A percentile compares a stretch with the other conserved stretches of the same genome.
phyloP scores from a whole-genome alignment of 1,140 invertebrate species.

The Platorchestia sp. region DNA sequence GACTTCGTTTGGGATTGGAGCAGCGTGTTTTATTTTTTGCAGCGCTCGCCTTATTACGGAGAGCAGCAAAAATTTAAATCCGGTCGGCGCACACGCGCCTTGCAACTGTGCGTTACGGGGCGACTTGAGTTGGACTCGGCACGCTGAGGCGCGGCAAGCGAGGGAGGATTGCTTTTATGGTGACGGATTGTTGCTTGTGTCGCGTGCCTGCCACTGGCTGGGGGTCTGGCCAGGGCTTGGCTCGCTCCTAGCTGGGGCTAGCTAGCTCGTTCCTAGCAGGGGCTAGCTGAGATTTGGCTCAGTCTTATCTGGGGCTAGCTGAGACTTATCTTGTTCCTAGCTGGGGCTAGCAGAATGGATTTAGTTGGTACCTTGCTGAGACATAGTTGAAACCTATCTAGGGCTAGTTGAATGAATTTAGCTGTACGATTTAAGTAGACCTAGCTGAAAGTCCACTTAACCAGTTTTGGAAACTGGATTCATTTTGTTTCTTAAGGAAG shows the following conservation, averaged over 20 bases:
- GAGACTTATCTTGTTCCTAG: neutral
- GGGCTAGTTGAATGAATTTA: too few species aligned
- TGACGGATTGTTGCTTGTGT: neutral
- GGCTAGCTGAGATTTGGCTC: neutral
- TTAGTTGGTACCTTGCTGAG: neutral
- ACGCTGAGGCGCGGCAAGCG: neutral
- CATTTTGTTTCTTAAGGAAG: too few species aligned
- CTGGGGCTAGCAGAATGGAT: neutral
- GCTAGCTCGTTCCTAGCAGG: neutral
- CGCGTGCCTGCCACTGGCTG: neutral
- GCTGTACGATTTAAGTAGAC: too few species aligned
- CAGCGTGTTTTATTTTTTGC: neutral
- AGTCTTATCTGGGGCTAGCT: neutral
- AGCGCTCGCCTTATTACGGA: neutral
- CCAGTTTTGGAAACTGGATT: neutral
- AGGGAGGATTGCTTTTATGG: constrained; percentile 9
- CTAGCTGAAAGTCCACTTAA: neutral
- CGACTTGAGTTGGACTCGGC: neutral
- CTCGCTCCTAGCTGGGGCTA: neutral
- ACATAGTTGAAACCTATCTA: neutral
- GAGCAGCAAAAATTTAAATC: neutral
- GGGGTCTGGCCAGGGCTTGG: neutral
- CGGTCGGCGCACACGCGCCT: neutral
- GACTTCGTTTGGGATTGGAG: neutral
- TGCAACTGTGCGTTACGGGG: neutral